Conservation (phyloP, 2,113 vertebrate species). For the Fregata magnificens region DNA sequence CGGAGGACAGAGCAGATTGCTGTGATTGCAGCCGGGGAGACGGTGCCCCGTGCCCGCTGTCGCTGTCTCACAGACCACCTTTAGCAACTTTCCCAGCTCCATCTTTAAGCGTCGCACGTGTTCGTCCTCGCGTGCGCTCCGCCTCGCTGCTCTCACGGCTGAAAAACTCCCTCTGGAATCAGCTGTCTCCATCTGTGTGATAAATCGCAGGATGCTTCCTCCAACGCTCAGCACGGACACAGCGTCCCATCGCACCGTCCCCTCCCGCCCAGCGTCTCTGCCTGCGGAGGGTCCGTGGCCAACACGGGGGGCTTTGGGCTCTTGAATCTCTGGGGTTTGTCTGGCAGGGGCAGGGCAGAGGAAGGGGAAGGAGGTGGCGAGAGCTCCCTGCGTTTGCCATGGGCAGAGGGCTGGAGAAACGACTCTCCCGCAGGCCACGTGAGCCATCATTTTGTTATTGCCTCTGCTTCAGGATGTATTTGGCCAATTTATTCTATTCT, state of each 20-base stretch:
- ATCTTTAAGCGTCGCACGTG: background rate
- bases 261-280: background rate
- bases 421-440: fast-evolving
- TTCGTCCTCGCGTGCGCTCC: fast-evolving
- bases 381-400: background rate
- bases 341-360: background rate
- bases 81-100: background rate
- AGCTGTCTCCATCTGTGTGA: background rate
- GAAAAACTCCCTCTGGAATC: background rate
- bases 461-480: background rate
- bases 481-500: background rate
- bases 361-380: background rate
- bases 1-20: background rate
- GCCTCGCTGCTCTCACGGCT: fast-evolving
- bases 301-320: fast-evolving
- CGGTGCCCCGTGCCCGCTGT: background rate
- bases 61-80: background rate
- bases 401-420: background rate
- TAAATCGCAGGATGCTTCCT: background rate
- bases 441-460: background rate
- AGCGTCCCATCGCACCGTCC: background rate
- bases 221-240: background rate
- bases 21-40: background rate
- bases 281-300: background rate
- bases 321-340: background rate